Evolutionary conservation across 2,113 vertebrate genomes (phyloP), one percentile per base, ranked within the genome.

Genomic region (Oryzias melastigma): DNA sequence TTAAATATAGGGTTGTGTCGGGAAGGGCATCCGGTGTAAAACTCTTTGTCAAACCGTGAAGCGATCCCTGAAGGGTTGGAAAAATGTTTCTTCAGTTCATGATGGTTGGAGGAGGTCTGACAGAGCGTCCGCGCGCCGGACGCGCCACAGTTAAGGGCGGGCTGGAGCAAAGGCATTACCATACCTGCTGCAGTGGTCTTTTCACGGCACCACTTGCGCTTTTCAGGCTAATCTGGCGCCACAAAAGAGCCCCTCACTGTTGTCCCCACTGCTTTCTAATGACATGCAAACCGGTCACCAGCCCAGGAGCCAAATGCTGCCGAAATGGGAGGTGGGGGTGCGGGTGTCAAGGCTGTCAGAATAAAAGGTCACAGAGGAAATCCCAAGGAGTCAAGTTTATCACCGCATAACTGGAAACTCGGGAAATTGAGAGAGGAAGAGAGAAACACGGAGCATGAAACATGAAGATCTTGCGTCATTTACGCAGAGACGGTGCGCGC

Each of bases 211-310:
- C 69, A 82, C 77, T 77, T 83, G 75, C 72, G 65, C 83, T 79
- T 84, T 88, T 84, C 73, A 73, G 74, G 60, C 84, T 82, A 70
- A 84, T 80, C 78, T 68, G 24, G 25, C 22, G 13, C 63, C 78
- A 84, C 87, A 89, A 88, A 71, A 59, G 70, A 78, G 58, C 54
- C 77, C 73, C 77, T 80, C 78, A 55, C 82, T 46, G 74, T 73
- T 65, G 82, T 75, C 82, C 68, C 75, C 72, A 52, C 62, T 65
- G 45, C 57, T 79, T 73, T 82, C 80, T 82, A 90, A 84, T 87
- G 71, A 84, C 80, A 89, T 91, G 87, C 82, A 82, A 87, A 87
- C 60, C 58, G 79, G 63, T 44, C 27, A 51, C 50, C 63, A 22
- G 19, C 49, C 57, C 78, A 35, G 46, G 29, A 59, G 72, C 71